Conservation (phyloP, 1,140 invertebrate genomes). For the Coptotermes formosanus region DNA sequence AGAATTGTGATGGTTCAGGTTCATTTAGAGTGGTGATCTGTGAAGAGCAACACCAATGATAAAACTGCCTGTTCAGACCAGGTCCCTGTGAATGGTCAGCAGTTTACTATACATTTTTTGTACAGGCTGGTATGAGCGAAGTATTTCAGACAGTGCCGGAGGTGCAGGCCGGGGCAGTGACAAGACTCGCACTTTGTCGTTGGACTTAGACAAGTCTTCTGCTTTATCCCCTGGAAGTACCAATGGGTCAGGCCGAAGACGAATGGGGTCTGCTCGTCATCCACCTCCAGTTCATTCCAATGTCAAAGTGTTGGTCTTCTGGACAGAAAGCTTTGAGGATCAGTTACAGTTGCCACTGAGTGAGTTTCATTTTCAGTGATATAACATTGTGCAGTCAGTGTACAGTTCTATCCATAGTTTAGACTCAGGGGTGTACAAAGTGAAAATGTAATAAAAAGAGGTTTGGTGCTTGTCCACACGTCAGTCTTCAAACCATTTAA, state of each 20-base stretch:
- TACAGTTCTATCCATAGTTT: too few species aligned
- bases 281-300: slow-evolving; percentile 46
- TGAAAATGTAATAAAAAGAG: too few species aligned
- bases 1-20: too few species aligned
- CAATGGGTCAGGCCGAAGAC: slow-evolving; percentile 38
- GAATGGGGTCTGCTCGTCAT: slow-evolving; percentile 21
- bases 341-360: slow-evolving; percentile 83
- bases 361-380: slow-evolving; percentile 44
- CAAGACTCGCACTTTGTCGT: slow-evolving; percentile 63
- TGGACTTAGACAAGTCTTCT: slow-evolving; percentile 63
- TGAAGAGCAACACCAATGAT: too few species aligned
- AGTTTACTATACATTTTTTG: background rate
- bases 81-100: too few species aligned
- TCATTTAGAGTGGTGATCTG: too few species aligned
- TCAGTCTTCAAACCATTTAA: too few species aligned
- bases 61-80: too few species aligned
- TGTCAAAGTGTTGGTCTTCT: slow-evolving; percentile 87
- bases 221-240: slow-evolving; percentile 48
- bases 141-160: slow-evolving; percentile 48
- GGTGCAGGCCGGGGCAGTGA: slow-evolving; percentile 13
- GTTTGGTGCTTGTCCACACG: too few species aligned
- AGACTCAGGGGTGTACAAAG: too few species aligned
- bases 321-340: slow-evolving; percentile 95
- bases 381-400: background rate
- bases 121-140: slow-evolving; percentile 59